These are phyloP conservation scores for Leucopsar rothschildi DNA, from an alignment of 2,113 vertebrate genomes.

Conservation along the genomic window DNA sequence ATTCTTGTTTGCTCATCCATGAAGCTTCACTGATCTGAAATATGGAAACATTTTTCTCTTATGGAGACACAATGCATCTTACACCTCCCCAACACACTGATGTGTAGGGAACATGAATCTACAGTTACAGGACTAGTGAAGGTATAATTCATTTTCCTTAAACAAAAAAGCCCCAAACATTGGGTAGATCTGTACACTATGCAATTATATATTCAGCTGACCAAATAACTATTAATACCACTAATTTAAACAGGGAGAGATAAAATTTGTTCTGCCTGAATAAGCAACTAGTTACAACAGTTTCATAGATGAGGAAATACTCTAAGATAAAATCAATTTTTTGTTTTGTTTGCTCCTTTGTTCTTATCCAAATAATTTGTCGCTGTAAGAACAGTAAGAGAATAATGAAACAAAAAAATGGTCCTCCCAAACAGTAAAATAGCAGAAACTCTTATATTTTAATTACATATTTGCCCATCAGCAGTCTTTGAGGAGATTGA, in stretches of 20 bases:
- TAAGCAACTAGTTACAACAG: not conserved
- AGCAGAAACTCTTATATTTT: not conserved
- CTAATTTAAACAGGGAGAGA: not conserved
- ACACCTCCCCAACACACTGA: not conserved
- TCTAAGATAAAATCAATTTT: not conserved
- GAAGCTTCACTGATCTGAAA: not conserved
- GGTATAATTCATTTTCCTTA: not conserved
- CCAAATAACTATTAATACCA: not conserved
- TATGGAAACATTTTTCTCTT: not conserved
- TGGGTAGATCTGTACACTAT: not conserved
- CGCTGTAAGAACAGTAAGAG: not conserved
- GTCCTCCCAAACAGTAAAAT: not conserved
- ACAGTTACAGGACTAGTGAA: not conserved
- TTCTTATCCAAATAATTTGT: not conserved
- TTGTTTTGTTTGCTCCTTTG: not conserved
- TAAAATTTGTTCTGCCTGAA: not conserved
- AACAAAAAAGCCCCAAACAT: not conserved
- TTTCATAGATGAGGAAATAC: not conserved
- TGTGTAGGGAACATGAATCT: not conserved
- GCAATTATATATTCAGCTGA: not conserved
- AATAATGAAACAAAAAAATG: not conserved
- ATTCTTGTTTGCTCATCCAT: not conserved
- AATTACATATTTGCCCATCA: not conserved
- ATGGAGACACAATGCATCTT: not conserved
- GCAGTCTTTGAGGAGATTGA: not conserved